phyloP scores from a whole-genome alignment of 2,888 invertebrate genomes.

The Drosophila aldrichi region DNA sequence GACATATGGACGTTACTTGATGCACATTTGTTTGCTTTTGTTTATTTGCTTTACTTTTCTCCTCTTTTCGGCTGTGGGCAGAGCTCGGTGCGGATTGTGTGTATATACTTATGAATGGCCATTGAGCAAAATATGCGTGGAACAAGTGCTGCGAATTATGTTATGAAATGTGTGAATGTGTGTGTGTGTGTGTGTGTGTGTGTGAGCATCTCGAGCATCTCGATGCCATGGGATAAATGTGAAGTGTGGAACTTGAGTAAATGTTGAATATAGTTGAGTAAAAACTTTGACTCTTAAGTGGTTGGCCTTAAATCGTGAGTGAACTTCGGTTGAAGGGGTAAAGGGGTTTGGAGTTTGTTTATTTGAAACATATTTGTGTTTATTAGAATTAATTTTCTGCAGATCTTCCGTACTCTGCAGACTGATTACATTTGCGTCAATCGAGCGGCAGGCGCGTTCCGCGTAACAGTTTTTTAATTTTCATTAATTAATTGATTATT shows the following conservation, averaged over 20 bases:
- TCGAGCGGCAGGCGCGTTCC: no score
- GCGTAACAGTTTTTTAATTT: no score
- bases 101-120: slow-evolving; percentile 58
- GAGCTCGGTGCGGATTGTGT: slow-evolving; percentile 2
- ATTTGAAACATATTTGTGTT: not conserved
- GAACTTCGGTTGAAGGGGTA: not conserved
- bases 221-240: not conserved
- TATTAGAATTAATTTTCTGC: not conserved
- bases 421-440: no score
- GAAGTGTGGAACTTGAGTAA: slow-evolving; percentile 29
- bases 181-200: not conserved
- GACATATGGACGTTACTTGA: slow-evolving; percentile 69
- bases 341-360: not conserved
- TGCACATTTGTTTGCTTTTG: slow-evolving; percentile 74
- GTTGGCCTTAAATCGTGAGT: slow-evolving; percentile 21
- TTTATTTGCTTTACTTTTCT: slow-evolving; percentile 59
- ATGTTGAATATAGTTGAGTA: slow-evolving; percentile 23
- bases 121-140: slow-evolving; percentile 68
- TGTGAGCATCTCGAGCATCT: not conserved
- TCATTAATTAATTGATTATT: no score
- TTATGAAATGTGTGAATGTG: slow-evolving; percentile 1
- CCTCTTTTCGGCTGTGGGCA: slow-evolving; percentile 2
- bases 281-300: slow-evolving; percentile 15
- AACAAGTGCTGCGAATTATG: slow-evolving; percentile 67
- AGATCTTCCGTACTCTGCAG: no score